A percentile compares a stretch with the other conserved stretches of the same genome.
Evolutionary conservation across 2,113 vertebrate species (phyloP).

Genomic region (Elanoides forficatus): DNA sequence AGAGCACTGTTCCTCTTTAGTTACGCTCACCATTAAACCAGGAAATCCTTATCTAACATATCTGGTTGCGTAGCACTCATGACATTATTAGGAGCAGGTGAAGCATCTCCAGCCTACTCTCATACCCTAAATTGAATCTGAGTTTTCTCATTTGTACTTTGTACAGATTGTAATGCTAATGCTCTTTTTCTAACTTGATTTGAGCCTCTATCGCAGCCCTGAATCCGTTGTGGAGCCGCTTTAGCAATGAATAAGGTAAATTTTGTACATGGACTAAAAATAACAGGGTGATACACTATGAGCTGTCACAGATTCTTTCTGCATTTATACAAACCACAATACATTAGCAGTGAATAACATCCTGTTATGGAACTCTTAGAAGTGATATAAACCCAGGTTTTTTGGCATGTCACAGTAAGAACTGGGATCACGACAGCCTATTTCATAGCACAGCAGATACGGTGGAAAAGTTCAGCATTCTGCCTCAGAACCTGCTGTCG

Average conservation of each 20-base stretch:
- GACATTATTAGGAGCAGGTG: conserved; percentile 3
- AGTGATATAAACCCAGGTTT: neutral
- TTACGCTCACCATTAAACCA: conserved; percentile 1
- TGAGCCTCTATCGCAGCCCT: neutral
- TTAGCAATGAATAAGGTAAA: conserved; percentile 24
- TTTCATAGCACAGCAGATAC: neutral
- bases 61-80: neutral
- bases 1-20: neutral
- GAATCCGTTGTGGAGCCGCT: neutral
- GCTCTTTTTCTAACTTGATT: conserved; percentile 15
- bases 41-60: neutral
- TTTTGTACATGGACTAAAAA: conserved; percentile 30
- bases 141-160: conserved; percentile 3
- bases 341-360: conserved; percentile 31
- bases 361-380: neutral
- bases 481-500: neutral
- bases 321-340: conserved; percentile 21
- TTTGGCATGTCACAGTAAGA: neutral
- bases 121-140: neutral
- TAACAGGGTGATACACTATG: neutral
- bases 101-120: neutral
- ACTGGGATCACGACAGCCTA: neutral
- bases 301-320: neutral
- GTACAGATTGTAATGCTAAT: conserved; percentile 12
- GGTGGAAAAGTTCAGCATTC: neutral